Percentiles rank a stretch among this genome's conserved stretches.
These are phyloP conservation scores for Mongoloraphidia duomilia DNA, from an alignment of 2,888 invertebrate genomes.

Conservation along the genomic window DNA sequence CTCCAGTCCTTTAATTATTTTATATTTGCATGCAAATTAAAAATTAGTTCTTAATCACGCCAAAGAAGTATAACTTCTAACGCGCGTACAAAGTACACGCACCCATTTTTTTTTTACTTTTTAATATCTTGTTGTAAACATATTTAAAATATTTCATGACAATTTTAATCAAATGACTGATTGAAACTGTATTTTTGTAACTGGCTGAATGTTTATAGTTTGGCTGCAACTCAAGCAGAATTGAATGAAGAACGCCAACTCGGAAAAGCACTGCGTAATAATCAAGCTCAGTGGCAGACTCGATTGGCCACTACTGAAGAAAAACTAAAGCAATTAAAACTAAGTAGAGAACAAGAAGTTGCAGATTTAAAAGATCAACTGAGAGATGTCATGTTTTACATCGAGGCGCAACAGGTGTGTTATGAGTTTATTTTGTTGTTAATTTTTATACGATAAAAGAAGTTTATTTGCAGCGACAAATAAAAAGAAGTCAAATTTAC, in stretches of 20 bases:
- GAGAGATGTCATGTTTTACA: slow-evolving; percentile 91
- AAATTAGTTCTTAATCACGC: background rate
- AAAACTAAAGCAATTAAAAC: slow-evolving; percentile 28
- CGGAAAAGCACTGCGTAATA: slow-evolving; percentile 58
- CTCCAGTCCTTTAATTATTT: too few species aligned
- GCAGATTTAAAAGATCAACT: slow-evolving; percentile 80
- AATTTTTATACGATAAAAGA: too few species aligned
- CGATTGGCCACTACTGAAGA: slow-evolving; percentile 42
- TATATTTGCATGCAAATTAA: too few species aligned
- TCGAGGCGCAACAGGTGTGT: slow-evolving; percentile 60
- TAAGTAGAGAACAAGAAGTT: slow-evolving; percentile 48
- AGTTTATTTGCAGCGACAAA: background rate
- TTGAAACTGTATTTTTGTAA: background rate
- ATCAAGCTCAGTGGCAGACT: slow-evolving; percentile 59
- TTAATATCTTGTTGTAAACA: slow-evolving; percentile 2
- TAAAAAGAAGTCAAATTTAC: background rate
- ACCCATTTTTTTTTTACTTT: background rate
- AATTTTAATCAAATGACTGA: background rate
- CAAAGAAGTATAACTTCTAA: background rate
- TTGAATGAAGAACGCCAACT: slow-evolving; percentile 75
- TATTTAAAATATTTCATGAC: background rate
- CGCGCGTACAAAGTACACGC: background rate
- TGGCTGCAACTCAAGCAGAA: slow-evolving; percentile 51
- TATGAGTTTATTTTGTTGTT: too few species aligned
- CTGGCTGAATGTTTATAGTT: slow-evolving; percentile 25